Percentiles rank a stretch among this genome's conserved stretches.
These are phyloP conservation scores for Vanessa atalanta DNA, from an alignment of 1,140 invertebrate genomes.

Conservation along the genomic window DNA sequence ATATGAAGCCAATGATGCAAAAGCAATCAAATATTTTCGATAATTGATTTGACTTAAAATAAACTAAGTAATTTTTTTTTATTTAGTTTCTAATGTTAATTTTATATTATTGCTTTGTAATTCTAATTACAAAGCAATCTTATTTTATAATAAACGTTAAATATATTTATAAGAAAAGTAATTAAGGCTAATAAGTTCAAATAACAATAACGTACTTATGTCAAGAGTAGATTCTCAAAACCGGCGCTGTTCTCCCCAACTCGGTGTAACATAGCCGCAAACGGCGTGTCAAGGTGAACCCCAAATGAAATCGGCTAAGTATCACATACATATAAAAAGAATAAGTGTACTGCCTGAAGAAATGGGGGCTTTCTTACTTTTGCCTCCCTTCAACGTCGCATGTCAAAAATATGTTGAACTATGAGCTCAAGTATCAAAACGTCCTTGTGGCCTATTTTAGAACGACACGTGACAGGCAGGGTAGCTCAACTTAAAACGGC, in stretches of 20 bases:
- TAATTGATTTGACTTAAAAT: no score
- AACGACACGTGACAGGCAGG: conserved; percentile 12
- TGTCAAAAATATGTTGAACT: conserved; percentile 59
- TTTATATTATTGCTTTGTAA: no score
- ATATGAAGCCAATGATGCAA: no score
- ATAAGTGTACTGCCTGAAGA: conserved; percentile 66
- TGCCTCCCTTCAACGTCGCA: conserved; percentile 54
- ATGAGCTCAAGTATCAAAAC: conserved; percentile 29
- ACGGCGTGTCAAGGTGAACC: conserved; percentile 72
- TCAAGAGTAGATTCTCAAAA: conserved; percentile 35
- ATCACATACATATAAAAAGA: conserved; percentile 68
- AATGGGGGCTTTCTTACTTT: conserved; percentile 72
- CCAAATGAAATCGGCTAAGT: conserved; percentile 63
- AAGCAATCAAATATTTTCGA: no score
- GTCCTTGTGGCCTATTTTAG: not conserved
- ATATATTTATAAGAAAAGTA: conserved; percentile 25
- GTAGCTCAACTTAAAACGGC: conserved; percentile 44
- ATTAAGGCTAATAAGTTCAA: conserved; percentile 38
- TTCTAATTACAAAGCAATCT: not conserved
- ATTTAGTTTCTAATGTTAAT: no score
- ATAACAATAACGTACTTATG: conserved; percentile 35
- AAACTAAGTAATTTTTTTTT: no score
- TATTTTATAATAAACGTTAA: not conserved
- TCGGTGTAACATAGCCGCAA: conserved; percentile 65
- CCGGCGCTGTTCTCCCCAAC: conserved; percentile 53